Base-by-base conservation (phyloP, 2,888 invertebrate genomes). In the Tupiocoris notatus region DNA sequence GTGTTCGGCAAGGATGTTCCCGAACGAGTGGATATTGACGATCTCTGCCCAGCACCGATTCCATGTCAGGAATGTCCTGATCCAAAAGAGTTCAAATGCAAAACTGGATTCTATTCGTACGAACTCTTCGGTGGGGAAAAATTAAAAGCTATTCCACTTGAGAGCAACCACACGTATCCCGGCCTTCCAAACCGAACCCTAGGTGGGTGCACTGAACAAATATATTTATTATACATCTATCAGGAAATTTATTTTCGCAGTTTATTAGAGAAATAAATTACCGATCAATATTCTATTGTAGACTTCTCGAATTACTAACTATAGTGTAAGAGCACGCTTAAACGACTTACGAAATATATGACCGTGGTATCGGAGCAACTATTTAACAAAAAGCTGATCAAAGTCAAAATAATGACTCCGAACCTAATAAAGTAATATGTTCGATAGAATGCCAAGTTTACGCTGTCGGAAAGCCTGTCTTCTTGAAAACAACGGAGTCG, bases 391-490 rank as follows among this genome's bases (percentile, higher is more conserved):
- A n/a, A n/a, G n/a, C n/a, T n/a, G n/a, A n/a, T n/a, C n/a, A n/a
- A n/a, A n/a, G n/a, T n/a, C n/a, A n/a, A n/a, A n/a, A n/a, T n/a
- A n/a, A n/a, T n/a, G n/a, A n/a, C n/a, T n/a, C n/a, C n/a, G n/a
- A n/a, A n/a, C n/a, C n/a, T n/a, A n/a, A n/a, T n/a, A n/a, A n/a
- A n/a, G n/a, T n/a, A n/a, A n/a, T n/a, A n/a, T n/a, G n/a, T n/a
- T n/a, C n/a, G n/a, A n/a, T n/a, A 94, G 96, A 93, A 84, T 96
- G 96, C 82, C 89, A 92, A 78, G 86, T 97, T 16, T 94, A 94
- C 82, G 94, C 93, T 0, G 93, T 98, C 65, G 97, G 97, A 0
- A 97, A 96, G 82, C 96, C 97, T 0, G 93, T 97, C 0, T 95
- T 92, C 83, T 92, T 94, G 83, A 89, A 93, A 39, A 90, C 88